Percentiles rank a stretch among this genome's conserved stretches.
Conservation (phyloP, 2,797 vertebrate genomes). For the Chrosomus eos region DNA sequence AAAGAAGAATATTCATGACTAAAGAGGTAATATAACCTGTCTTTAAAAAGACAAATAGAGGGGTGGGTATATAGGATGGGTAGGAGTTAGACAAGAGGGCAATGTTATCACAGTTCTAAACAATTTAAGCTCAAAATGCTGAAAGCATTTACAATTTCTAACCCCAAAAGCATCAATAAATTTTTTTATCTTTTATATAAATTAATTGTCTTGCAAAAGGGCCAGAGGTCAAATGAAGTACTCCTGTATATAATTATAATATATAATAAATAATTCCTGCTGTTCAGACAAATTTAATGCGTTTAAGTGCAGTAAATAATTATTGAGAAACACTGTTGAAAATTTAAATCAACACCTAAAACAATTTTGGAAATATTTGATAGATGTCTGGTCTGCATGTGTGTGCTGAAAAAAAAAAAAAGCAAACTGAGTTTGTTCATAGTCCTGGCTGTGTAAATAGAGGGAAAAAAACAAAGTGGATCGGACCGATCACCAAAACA, state of each 20-base stretch:
- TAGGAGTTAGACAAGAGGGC: neutral
- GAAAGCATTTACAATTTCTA: neutral
- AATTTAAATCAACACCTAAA: no score
- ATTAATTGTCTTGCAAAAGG: neutral
- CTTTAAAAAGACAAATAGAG: conserved; percentile 19
- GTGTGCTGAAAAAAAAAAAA: no score
- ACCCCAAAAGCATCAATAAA: neutral
- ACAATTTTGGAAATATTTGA: neutral
- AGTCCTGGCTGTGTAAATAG: neutral
- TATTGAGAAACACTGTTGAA: no score
- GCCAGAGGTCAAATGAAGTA: neutral
- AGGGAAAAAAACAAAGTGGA: neutral
- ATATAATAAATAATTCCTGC: no score
- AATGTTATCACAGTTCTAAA: neutral
- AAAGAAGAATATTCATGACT: conserved; percentile 11
- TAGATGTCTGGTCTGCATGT: neutral
- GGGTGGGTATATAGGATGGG: neutral
- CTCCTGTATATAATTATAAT: no score
- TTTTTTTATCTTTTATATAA: no score
- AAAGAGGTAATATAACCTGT: neutral
- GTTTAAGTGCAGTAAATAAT: neutral
- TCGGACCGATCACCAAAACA: neutral
- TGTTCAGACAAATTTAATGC: neutral
- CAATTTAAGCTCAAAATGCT: neutral
- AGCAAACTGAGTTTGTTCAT: neutral